phyloP scores from a whole-genome alignment of 2,888 invertebrate genomes.

The Molanna angustata region DNA sequence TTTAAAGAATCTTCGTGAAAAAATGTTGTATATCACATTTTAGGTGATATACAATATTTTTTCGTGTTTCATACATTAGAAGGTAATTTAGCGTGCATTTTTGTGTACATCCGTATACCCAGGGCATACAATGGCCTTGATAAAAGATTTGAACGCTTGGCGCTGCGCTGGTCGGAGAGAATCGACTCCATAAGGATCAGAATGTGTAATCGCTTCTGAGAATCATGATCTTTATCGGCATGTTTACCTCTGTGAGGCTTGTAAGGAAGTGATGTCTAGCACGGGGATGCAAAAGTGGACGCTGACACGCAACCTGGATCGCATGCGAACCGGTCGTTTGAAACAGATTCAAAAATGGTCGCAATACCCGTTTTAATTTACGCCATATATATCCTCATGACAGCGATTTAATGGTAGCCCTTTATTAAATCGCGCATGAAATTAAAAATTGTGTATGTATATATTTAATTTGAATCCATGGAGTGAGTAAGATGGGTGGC shows the following conservation, averaged over 20 bases:
- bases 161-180: background rate
- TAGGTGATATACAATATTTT: no score
- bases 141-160: no score
- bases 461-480: no score
- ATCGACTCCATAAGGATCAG: slow-evolving; percentile 15
- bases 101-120: no score
- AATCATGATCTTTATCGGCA: slow-evolving; percentile 24
- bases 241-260: slow-evolving; percentile 21
- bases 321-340: slow-evolving; percentile 27
- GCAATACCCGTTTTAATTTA: slow-evolving; percentile 30
- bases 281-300: slow-evolving; percentile 25
- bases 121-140: background rate
- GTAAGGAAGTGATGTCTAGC: slow-evolving; percentile 24
- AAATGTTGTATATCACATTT: no score
- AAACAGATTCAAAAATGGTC: slow-evolving; percentile 26
- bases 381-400: slow-evolving; percentile 16
- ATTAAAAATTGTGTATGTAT: no score
- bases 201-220: slow-evolving; percentile 16
- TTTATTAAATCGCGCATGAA: background rate
- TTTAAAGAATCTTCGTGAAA: no score
- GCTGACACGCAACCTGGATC: slow-evolving; percentile 27
- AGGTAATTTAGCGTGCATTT: no score
- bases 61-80: no score
- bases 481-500: no score
- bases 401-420: slow-evolving; percentile 6